Conservation (phyloP, 2,888 invertebrate species). For the Meloe dianella region DNA sequence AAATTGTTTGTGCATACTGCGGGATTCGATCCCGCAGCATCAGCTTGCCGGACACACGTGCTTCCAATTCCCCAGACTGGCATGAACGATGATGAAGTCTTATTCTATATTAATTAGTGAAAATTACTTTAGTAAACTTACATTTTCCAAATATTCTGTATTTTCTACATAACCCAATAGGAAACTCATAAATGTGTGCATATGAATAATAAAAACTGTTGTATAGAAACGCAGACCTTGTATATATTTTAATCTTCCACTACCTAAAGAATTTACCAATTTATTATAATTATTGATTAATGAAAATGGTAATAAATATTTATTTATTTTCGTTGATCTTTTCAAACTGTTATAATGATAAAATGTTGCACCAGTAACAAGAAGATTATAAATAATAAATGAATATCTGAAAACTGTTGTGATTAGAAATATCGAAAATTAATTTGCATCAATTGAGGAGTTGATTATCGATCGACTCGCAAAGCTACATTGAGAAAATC, state of each 20-base stretch:
- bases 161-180: conserved; percentile 34
- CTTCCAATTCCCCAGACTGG: too few species aligned
- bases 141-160: conserved; percentile 25
- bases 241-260: conserved; percentile 39
- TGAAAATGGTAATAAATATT: conserved; percentile 35
- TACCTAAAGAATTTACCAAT: conserved; percentile 30
- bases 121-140: background rate
- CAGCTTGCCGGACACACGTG: too few species aligned
- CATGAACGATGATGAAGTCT: too few species aligned
- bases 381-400: background rate
- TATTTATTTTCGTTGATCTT: background rate
- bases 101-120: too few species aligned
- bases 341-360: conserved; percentile 9
- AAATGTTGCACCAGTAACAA: conserved; percentile 1
- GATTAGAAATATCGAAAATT: background rate
- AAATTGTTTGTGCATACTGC: too few species aligned
- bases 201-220: conserved; percentile 39
- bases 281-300: conserved; percentile 35
- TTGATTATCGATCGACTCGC: too few species aligned
- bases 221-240: conserved; percentile 44
- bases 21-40: too few species aligned
- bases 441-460: too few species aligned
- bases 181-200: conserved; percentile 39
- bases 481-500: too few species aligned
- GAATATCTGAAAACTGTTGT: background rate